Evolutionary conservation across 2,888 invertebrate species (phyloP).

Genomic region (Drosophila quinaria): DNA sequence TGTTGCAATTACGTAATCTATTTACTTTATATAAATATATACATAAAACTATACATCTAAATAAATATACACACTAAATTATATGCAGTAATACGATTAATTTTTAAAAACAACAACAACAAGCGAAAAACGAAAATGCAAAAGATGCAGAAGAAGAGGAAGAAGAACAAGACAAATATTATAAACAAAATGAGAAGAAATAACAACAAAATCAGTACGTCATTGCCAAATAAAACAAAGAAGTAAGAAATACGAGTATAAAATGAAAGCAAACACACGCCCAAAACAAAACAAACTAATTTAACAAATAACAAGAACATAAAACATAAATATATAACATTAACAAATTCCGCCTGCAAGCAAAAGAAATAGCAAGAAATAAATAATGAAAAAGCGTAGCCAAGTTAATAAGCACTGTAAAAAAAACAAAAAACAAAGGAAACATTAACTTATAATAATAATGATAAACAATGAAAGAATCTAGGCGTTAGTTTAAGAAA

Average conservation of each 20-base stretch:
- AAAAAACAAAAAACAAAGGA: slow-evolving; percentile 22
- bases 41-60: slow-evolving; percentile 65
- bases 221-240: slow-evolving; percentile 73
- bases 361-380: slow-evolving; percentile 31
- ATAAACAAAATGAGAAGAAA: slow-evolving; percentile 16
- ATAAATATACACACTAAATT: slow-evolving; percentile 52
- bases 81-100: slow-evolving; percentile 63
- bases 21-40: slow-evolving; percentile 75
- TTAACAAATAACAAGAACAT: slow-evolving; percentile 8
- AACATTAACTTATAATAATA: slow-evolving; percentile 12
- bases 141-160: background rate
- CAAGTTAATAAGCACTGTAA: slow-evolving; percentile 56
- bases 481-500: slow-evolving; percentile 43
- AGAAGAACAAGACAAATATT: slow-evolving; percentile 2
- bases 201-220: slow-evolving; percentile 76
- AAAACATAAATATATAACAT: slow-evolving; percentile 7
- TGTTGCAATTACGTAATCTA: slow-evolving; percentile 82
- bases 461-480: slow-evolving; percentile 25
- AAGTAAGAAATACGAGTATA: slow-evolving; percentile 25
- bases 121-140: background rate
- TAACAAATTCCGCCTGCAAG: slow-evolving; percentile 39
- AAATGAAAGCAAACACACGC: slow-evolving; percentile 20
- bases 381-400: slow-evolving; percentile 30
- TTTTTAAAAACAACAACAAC: slow-evolving; percentile 55
- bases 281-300: slow-evolving; percentile 10